A percentile compares a stretch with the other conserved stretches of the same genome.
Conservation (phyloP, 2,113 vertebrate species). For the Desmodus rotundus region DNA sequence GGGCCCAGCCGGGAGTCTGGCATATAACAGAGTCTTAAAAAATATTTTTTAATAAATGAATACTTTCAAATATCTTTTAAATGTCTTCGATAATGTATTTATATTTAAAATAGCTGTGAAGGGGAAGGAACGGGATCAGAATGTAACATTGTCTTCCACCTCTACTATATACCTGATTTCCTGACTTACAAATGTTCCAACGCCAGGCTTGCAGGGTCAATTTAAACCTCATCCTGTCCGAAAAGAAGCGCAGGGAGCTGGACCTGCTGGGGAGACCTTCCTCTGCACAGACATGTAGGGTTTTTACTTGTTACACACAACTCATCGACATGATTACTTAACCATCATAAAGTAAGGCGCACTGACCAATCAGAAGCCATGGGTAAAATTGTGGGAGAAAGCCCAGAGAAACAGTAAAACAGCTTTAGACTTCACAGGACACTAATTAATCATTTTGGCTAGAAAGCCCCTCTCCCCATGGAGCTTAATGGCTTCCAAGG, state of each 20-base stretch:
- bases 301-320: background rate
- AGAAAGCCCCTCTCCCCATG: slow-evolving; percentile 69
- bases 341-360: slow-evolving; percentile 31
- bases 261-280: background rate
- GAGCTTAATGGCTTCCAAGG: slow-evolving; percentile 62
- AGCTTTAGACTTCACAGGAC: slow-evolving; percentile 73
- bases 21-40: background rate
- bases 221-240: background rate
- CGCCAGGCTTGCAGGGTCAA: background rate
- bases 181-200: background rate
- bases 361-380: slow-evolving; percentile 45
- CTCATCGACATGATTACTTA: slow-evolving; percentile 32
- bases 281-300: background rate
- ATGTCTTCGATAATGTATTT: background rate
- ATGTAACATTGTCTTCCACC: background rate
- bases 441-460: slow-evolving; percentile 78
- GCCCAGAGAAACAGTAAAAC: slow-evolving; percentile 64
- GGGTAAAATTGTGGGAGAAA: slow-evolving; percentile 49
- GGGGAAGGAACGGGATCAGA: background rate
- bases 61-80: background rate
- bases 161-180: background rate
- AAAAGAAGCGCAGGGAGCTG: background rate
- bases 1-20: background rate
- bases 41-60: slow-evolving; percentile 3
- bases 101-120: background rate